These are phyloP conservation scores for Channa striata DNA, from an alignment of 2,797 vertebrate genomes.

Conservation along the genomic window DNA sequence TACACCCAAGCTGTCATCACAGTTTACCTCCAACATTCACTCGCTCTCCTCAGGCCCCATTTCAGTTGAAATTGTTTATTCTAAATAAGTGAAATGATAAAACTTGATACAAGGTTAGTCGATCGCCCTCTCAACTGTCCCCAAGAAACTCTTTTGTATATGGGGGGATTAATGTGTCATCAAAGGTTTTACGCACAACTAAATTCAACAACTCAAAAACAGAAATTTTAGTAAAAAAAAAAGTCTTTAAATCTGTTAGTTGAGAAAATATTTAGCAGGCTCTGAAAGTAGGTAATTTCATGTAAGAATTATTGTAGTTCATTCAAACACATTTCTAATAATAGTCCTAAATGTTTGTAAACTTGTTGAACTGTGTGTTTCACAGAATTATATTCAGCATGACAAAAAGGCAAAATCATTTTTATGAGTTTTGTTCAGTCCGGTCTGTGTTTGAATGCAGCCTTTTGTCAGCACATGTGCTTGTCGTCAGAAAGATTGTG, in stretches of 20 bases:
- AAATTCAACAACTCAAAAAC: background rate
- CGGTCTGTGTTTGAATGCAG: slow-evolving; percentile 17
- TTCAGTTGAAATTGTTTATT: slow-evolving; percentile 59
- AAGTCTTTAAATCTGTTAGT: no score
- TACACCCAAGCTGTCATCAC: slow-evolving; percentile 72
- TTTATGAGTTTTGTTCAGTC: slow-evolving; percentile 7
- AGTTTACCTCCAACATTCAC: slow-evolving; percentile 69
- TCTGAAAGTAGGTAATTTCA: background rate
- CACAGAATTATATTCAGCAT: background rate
- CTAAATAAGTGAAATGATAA: slow-evolving; percentile 39
- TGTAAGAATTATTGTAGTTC: background rate
- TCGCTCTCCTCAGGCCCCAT: slow-evolving; percentile 49
- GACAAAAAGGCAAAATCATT: slow-evolving; percentile 5
- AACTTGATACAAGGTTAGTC: slow-evolving; percentile 30
- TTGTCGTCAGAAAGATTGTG: slow-evolving; percentile 29
- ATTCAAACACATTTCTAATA: background rate
- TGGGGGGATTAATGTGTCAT: background rate
- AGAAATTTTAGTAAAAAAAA: no score
- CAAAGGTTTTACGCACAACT: background rate
- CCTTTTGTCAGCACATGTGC: slow-evolving; percentile 30
- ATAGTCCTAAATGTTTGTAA: slow-evolving; percentile 14
- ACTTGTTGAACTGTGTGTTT: slow-evolving; percentile 3
- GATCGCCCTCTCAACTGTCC: slow-evolving; percentile 8
- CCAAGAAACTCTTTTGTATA: background rate
- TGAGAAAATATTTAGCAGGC: slow-evolving; percentile 4